Percentiles rank a stretch among this genome's conserved stretches.
These are phyloP conservation scores for Pygocentrus nattereri DNA, from an alignment of 2,797 vertebrate species.

Conservation along the genomic window DNA sequence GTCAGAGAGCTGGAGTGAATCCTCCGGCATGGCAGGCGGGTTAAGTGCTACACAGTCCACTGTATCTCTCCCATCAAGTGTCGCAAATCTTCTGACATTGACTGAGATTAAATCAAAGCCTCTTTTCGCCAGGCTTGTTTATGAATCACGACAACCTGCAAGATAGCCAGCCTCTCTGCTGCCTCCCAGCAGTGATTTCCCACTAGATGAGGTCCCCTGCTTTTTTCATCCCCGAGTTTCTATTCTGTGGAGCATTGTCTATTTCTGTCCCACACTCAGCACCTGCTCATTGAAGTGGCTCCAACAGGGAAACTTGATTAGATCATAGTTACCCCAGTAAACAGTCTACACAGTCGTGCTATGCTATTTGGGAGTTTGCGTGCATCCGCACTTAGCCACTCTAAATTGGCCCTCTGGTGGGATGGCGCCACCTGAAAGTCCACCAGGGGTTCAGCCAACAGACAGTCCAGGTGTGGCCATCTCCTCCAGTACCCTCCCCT, in stretches of 20 bases:
- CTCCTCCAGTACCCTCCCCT: constrained; percentile 3
- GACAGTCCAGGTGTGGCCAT: constrained; percentile 50
- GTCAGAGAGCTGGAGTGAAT: constrained; percentile 66
- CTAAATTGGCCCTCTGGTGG: constrained; percentile 34
- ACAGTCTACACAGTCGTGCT: constrained; percentile 39
- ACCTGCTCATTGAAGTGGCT: constrained; percentile 43
- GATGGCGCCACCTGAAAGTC: constrained; percentile 15
- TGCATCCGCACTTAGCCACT: constrained; percentile 27
- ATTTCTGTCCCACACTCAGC: constrained; percentile 56
- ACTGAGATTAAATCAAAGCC: constrained; percentile 71
- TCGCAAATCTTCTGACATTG: constrained; percentile 68
- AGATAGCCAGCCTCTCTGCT: constrained; percentile 35
- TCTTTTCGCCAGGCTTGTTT: constrained; percentile 60
- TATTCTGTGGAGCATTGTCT: constrained; percentile 50
- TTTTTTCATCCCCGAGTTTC: constrained; percentile 31
- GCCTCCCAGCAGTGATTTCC: constrained; percentile 63
- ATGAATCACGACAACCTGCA: constrained; percentile 59
- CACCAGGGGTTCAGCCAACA: constrained; percentile 30
- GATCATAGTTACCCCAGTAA: constrained; percentile 38
- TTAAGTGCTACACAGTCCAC: constrained; percentile 74
- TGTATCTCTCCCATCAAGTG: constrained; percentile 72
- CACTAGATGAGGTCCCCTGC: constrained; percentile 44
- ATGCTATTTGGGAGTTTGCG: constrained; percentile 35
- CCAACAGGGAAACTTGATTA: constrained; percentile 53
- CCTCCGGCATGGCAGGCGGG: constrained; percentile 70